Evolutionary conservation across 2,888 invertebrate genomes (phyloP), one percentile per base, ranked within the genome.

Genomic region (Globia sparganii): DNA sequence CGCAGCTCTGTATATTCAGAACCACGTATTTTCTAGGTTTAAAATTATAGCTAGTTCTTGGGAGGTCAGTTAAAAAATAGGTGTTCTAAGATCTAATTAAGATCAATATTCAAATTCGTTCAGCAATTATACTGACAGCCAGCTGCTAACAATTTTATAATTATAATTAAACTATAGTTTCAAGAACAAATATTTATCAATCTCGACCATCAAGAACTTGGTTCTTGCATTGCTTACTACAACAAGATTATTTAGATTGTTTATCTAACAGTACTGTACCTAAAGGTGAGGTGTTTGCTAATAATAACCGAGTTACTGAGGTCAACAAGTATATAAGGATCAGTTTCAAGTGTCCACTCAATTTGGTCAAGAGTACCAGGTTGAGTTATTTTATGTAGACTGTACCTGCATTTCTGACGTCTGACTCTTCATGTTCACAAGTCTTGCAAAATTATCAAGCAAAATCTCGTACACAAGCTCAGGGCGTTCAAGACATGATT

Each of bases 141-240:
- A 78, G 66, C 72, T 83, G 74, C 74, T 78, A 85, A 81, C 82
- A 59, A 76, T 69, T 73, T 62, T 62, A 83, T 81, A 79, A 86
- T 88, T 71, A 65, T 81, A 80, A 86, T 88, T 71, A 75, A 75
- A 76, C 65, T 62, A 69, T 86, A 68, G 72, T 78, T 83, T 78
- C 79, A 83, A 84, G 86, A 78, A 86, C 86, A 75, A 67, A 86
- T 81, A 77, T 78, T 87, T 87, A 87, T 87, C 87, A 82, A 86
- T 78, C 37, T 79, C 85, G 87, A 78, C 88, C 87, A 87, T 87
- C 88, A 61, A 77, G 58, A 46, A 61, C 59, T 53, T 71, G 64
- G 74, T 67, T 86, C 74, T 82, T 70, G 73, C 67, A 62, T 65
- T 77, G 34, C 69, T 77, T 65, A 77, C 62, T 31, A 40, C 53